Conservation (phyloP, 1,140 invertebrate genomes). For the Tetramorium simillimum region DNA sequence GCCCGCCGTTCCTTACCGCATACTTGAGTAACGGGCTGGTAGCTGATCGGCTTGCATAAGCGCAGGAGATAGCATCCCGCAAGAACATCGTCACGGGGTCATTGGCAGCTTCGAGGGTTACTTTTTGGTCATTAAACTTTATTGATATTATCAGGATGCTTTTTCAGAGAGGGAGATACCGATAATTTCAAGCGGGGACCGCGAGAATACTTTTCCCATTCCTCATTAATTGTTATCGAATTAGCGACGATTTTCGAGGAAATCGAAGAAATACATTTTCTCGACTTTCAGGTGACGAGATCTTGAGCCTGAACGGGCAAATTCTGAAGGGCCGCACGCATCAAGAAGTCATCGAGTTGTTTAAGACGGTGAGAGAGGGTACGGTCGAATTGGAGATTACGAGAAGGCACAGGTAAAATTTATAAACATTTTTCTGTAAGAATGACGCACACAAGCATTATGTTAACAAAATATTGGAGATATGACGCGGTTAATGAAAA, state of each 20-base stretch:
- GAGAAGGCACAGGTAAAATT: slow-evolving; percentile 85
- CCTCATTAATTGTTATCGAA: slow-evolving; percentile 10
- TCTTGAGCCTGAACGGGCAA: slow-evolving; percentile 91
- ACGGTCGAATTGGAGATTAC: slow-evolving; percentile 89
- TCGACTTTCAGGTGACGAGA: slow-evolving; percentile 90
- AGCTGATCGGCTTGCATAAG: slow-evolving; percentile 70
- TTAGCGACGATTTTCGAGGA: not conserved
- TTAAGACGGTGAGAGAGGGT: slow-evolving; percentile 91
- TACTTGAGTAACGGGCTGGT: slow-evolving; percentile 75
- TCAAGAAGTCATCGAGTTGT: slow-evolving; percentile 91
- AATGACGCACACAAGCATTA: not conserved
- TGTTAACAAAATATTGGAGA: not conserved
- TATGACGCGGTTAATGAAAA: not conserved
- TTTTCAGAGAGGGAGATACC: not conserved
- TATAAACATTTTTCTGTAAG: not conserved
- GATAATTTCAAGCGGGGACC: not conserved
- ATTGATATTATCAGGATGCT: not conserved
- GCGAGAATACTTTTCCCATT: not conserved
- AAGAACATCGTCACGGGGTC: slow-evolving; percentile 30
- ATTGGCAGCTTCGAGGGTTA: slow-evolving; percentile 7
- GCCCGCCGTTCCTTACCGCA: slow-evolving; percentile 67
- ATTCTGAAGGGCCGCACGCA: slow-evolving; percentile 90
- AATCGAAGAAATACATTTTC: not conserved
- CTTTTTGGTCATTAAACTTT: slow-evolving; percentile 24
- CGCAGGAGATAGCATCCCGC: slow-evolving; percentile 45